phyloP scores from a whole-genome alignment of 37 sponge, comb jelly and placozoan genomes.

The Bolinopsis microptera region DNA sequence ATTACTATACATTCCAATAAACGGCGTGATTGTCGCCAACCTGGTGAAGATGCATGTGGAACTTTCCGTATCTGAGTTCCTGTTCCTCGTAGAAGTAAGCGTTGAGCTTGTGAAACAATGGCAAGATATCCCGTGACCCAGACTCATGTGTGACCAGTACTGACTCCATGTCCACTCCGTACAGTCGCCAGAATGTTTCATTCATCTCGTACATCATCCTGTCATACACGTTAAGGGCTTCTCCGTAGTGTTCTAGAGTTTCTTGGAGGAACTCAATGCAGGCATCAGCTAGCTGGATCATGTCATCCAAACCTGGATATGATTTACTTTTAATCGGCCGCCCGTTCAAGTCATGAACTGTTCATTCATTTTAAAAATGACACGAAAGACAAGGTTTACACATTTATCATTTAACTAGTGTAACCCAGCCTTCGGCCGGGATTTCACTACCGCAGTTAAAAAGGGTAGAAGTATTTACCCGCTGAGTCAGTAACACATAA shows the following conservation, averaged over 20 bases:
- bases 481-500: too few relatives aligned
- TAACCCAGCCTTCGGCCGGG: too few relatives aligned
- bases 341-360: too few relatives aligned
- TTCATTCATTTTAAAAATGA: too few relatives aligned
- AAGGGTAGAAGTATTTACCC: too few relatives aligned
- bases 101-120: neutral
- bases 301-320: constrained; percentile 21
- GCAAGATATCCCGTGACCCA: neutral
- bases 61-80: constrained; percentile 31
- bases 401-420: too few relatives aligned
- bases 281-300: neutral
- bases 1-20: too few relatives aligned
- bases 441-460: too few relatives aligned
- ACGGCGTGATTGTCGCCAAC: too few relatives aligned
- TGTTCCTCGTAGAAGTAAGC: constrained; percentile 31
- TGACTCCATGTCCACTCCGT: constrained; percentile 51
- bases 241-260: constrained; percentile 28
- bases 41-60: constrained; percentile 41
- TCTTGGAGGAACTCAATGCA: constrained; percentile 46
- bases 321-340: too few relatives aligned
- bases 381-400: too few relatives aligned
- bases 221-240: constrained; percentile 15
- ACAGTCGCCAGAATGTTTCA: neutral
- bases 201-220: constrained; percentile 55
- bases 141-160: neutral